Conservation (phyloP, 2,888 invertebrate species). For the Tetrapedia diversipes region DNA sequence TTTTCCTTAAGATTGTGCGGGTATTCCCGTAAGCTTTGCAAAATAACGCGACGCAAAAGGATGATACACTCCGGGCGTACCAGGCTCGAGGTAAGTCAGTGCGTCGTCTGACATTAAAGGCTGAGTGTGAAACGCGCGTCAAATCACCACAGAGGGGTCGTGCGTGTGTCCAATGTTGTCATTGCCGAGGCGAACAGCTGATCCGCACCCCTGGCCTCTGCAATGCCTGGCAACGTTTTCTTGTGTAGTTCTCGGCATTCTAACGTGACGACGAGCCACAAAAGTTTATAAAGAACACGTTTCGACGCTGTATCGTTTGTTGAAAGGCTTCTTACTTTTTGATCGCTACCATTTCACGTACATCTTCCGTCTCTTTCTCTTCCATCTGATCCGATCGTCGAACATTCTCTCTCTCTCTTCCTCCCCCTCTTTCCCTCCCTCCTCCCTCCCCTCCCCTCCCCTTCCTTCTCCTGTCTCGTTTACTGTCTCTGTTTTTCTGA, state of each 20-base stretch:
- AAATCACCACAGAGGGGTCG: constrained; percentile 62
- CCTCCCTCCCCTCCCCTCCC: constrained; percentile 8
- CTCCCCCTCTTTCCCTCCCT: background rate
- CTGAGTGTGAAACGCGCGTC: constrained; percentile 64
- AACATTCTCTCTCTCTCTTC: constrained; percentile 15
- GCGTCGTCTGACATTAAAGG: constrained; percentile 35
- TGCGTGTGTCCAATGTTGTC: constrained; percentile 80
- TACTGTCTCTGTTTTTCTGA: constrained; percentile 51
- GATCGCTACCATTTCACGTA: constrained; percentile 57
- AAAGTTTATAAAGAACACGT: background rate
- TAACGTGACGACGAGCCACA: background rate
- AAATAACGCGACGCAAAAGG: constrained; percentile 83
- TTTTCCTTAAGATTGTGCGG: constrained; percentile 74
- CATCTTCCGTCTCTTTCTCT: constrained; percentile 32
- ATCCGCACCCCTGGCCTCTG: constrained; percentile 74
- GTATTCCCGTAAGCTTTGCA: constrained; percentile 78
- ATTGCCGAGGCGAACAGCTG: constrained; percentile 81
- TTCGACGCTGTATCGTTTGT: constrained; percentile 1
- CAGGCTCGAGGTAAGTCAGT: constrained; percentile 82
- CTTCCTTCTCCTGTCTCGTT: background rate
- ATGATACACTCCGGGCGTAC: constrained; percentile 83
- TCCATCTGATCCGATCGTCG: constrained; percentile 20
- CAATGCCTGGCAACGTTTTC: constrained; percentile 57
- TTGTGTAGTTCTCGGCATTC: constrained; percentile 2
- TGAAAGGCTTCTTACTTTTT: constrained; percentile 52